Percentiles rank a stretch among this genome's conserved stretches.
phyloP scores from a whole-genome alignment of 2,797 vertebrate genomes.

The Hippocampus kuda region DNA sequence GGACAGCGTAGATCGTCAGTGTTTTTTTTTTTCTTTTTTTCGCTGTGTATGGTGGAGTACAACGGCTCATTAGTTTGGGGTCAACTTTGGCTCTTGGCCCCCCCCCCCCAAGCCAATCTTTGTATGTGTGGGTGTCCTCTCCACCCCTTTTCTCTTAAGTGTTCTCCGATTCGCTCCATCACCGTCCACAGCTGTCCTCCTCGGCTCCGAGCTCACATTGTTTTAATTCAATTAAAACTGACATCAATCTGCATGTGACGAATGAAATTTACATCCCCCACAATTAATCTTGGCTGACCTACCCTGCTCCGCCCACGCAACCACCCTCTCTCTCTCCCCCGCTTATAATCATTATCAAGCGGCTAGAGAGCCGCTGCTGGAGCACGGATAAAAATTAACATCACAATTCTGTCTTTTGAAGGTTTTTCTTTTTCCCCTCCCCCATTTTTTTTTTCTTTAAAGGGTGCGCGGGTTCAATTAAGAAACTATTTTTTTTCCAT shows the following conservation, averaged over 20 bases:
- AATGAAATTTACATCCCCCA: constrained; percentile 63
- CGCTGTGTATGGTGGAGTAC: constrained; percentile 17
- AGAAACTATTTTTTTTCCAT: not conserved
- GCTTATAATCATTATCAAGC: constrained; percentile 48
- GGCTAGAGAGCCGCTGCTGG: constrained; percentile 12
- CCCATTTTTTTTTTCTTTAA: constrained; percentile 16
- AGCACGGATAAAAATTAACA: constrained; percentile 38
- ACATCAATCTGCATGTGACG: constrained; percentile 63
- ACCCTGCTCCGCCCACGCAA: constrained; percentile 33
- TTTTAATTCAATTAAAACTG: constrained; percentile 69
- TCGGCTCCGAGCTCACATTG: constrained; percentile 54
- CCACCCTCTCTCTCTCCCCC: constrained; percentile 25
- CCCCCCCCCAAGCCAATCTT: constrained; percentile 14
- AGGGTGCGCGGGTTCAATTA: not conserved
- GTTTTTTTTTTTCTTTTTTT: not conserved
- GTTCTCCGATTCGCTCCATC: constrained; percentile 45
- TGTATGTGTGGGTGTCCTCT: constrained; percentile 8
- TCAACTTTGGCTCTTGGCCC: constrained; percentile 36
- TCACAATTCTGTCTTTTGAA: constrained; percentile 35
- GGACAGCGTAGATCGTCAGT: constrained; percentile 16
- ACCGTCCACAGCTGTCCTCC: constrained; percentile 52
- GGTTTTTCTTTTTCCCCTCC: constrained; percentile 4
- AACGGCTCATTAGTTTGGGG: constrained; percentile 50
- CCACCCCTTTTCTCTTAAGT: constrained; percentile 13
- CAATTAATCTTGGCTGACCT: constrained; percentile 61